Percentiles rank a stretch among this genome's conserved stretches.
Conservation (phyloP, 2,888 invertebrate species). For the Drosophila differens region DNA sequence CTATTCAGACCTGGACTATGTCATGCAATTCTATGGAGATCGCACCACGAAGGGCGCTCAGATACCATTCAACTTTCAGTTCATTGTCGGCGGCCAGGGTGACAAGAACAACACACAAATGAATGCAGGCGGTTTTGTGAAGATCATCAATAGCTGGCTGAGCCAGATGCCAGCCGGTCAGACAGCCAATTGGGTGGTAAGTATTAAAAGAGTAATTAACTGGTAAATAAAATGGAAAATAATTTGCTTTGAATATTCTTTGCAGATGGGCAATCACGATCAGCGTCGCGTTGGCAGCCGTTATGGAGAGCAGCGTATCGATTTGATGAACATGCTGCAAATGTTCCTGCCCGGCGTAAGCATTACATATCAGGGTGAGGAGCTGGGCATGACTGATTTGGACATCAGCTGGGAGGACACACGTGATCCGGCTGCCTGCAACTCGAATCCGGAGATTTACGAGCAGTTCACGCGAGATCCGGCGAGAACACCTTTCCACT, state of each 20-base stretch:
- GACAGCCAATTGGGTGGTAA: slow-evolving; percentile 89
- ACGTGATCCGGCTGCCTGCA: slow-evolving; percentile 86
- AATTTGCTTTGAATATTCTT: slow-evolving; percentile 83
- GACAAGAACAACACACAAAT: slow-evolving; percentile 84
- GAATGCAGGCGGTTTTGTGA: slow-evolving; percentile 86
- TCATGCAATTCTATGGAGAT: slow-evolving; percentile 88
- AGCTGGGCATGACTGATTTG: slow-evolving; percentile 85
- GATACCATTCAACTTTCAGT: slow-evolving; percentile 89
- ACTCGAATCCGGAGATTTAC: slow-evolving; percentile 87
- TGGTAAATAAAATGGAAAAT: neutral
- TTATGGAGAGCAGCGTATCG: slow-evolving; percentile 89
- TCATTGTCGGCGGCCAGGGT: slow-evolving; percentile 86
- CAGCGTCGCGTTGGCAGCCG: slow-evolving; percentile 88
- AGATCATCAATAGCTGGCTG: slow-evolving; percentile 87
- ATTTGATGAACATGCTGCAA: slow-evolving; percentile 91
- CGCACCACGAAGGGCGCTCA: slow-evolving; percentile 86
- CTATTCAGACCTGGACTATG: slow-evolving; percentile 86
- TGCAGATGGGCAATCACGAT: slow-evolving; percentile 90
- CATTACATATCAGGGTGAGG: slow-evolving; percentile 86
- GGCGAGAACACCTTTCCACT: slow-evolving; percentile 88
- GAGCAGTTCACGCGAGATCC: slow-evolving; percentile 88
- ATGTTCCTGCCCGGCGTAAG: slow-evolving; percentile 88
- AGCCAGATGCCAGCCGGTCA: slow-evolving; percentile 86
- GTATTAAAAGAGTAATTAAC: slow-evolving; percentile 58
- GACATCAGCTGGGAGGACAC: slow-evolving; percentile 87